These are phyloP conservation scores for Lateolabrax maculatus DNA, from an alignment of 2,797 vertebrate species.

Conservation along the genomic window DNA sequence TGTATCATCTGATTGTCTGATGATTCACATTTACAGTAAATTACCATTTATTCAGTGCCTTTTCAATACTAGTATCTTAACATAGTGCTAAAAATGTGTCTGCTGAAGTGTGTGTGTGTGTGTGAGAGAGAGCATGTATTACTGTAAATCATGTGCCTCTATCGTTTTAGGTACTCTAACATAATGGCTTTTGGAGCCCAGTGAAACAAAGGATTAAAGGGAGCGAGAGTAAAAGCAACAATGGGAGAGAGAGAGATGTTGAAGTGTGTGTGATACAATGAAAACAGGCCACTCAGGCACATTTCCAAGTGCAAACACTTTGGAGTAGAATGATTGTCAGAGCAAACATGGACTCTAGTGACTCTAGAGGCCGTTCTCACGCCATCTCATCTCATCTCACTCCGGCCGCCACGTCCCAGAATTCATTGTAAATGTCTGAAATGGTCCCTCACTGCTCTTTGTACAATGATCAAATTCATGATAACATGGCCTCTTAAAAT, in stretches of 20 bases:
- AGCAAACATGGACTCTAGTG: conserved; percentile 55
- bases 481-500: conserved; percentile 15
- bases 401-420: background rate
- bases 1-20: background rate
- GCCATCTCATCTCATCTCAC: conserved; percentile 32
- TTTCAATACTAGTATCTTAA: conserved; percentile 2
- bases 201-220: conserved; percentile 63
- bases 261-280: conserved; percentile 66
- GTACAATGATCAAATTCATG: background rate
- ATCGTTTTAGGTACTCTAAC: conserved; percentile 57
- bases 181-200: conserved; percentile 60
- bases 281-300: conserved; percentile 68
- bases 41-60: background rate
- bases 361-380: conserved; percentile 53
- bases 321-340: conserved; percentile 58
- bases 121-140: conserved; percentile 16
- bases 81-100: background rate
- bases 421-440: conserved; percentile 21
- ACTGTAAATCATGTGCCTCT: conserved; percentile 45
- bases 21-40: background rate
- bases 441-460: conserved; percentile 12
- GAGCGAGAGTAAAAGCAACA: conserved; percentile 25
- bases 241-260: conserved; percentile 27
- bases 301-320: conserved; percentile 73
- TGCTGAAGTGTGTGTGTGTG: background rate